phyloP scores from a whole-genome alignment of 1,140 invertebrate genomes.

The Chironomus tepperi region DNA sequence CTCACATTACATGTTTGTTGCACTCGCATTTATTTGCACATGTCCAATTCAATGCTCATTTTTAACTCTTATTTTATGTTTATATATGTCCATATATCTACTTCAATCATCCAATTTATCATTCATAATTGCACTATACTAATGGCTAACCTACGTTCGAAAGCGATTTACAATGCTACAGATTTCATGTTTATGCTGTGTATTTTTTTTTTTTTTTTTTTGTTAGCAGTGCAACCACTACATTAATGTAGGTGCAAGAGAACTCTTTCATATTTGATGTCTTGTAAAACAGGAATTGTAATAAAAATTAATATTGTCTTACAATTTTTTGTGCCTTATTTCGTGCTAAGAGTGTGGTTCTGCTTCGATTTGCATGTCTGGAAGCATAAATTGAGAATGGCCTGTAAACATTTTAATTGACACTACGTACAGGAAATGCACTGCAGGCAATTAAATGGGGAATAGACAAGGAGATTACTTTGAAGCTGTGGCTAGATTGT shows the following conservation, averaged over 20 bases:
- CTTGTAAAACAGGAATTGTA: neutral
- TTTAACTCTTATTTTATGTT: neutral
- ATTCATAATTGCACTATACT: constrained; percentile 20
- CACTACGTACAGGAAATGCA: too few species aligned
- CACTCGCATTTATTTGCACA: neutral
- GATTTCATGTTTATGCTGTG: neutral
- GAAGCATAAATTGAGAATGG: too few species aligned
- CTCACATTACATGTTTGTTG: neutral
- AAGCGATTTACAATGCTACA: neutral
- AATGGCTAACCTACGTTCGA: neutral
- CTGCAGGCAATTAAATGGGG: too few species aligned
- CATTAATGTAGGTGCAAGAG: neutral
- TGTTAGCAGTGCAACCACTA: neutral
- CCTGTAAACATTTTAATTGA: too few species aligned
- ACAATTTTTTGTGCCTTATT: neutral
- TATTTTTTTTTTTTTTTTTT: too few species aligned
- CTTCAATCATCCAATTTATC: constrained; percentile 19
- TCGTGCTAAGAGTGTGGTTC: neutral
- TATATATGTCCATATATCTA: neutral
- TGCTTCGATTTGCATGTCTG: too few species aligned
- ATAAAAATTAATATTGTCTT: neutral
- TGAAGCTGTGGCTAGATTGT: too few species aligned
- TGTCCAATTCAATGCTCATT: neutral
- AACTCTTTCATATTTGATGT: neutral
- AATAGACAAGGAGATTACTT: too few species aligned